phyloP scores from a whole-genome alignment of 1,140 invertebrate genomes.

The Camponotus floridanus region DNA sequence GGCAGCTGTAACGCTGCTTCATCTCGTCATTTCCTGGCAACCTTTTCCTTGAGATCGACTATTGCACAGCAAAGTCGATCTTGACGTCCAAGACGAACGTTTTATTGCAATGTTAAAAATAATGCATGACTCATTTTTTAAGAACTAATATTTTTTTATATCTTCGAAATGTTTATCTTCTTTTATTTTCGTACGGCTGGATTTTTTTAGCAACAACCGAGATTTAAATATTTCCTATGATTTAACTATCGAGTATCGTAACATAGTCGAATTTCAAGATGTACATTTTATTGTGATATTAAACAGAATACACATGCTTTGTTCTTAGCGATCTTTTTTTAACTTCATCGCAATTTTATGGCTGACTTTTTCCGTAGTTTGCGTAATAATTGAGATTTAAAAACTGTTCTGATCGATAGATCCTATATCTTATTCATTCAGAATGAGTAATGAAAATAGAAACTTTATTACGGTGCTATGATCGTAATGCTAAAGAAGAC shows the following conservation, averaged over 20 bases:
- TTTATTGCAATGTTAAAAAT: neutral
- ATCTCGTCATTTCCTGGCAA: slow-evolving; percentile 9
- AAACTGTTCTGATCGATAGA: neutral
- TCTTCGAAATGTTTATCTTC: no score
- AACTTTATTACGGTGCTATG: neutral
- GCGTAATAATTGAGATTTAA: neutral
- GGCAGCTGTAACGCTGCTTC: neutral
- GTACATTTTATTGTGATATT: neutral
- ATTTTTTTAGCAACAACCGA: neutral
- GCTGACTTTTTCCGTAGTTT: neutral
- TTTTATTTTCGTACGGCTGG: neutral
- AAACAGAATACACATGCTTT: neutral
- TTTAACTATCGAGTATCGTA: no score
- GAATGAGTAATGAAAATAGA: slow-evolving; percentile 2
- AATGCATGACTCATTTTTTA: neutral
- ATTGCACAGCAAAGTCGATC: neutral
- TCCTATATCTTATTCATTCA: neutral
- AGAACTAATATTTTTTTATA: neutral
- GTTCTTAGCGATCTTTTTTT: neutral
- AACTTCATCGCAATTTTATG: neutral
- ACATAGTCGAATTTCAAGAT: neutral
- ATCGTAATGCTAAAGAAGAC: slow-evolving; percentile 41
- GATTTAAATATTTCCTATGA: no score
- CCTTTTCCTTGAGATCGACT: neutral
- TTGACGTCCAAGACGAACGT: no score